Percentiles rank a stretch among this genome's conserved stretches.
phyloP scores from a whole-genome alignment of 2,888 invertebrate genomes.

The Thysanoteuthis rhombus region DNA sequence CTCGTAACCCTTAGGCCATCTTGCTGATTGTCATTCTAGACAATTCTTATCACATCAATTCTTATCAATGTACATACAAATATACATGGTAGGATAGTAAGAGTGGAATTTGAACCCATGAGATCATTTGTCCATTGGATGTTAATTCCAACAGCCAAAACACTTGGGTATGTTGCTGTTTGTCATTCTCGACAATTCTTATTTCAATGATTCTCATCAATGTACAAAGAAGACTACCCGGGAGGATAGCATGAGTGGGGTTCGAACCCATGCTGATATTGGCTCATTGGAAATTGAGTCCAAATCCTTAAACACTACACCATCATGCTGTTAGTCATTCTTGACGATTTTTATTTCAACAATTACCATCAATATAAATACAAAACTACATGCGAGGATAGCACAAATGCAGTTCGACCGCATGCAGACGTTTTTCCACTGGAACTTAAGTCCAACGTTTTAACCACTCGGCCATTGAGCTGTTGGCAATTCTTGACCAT shows the following conservation, averaged over 20 bases:
- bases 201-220: neutral
- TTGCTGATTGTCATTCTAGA: too few relatives aligned
- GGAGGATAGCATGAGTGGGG: neutral
- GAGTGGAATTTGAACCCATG: neutral
- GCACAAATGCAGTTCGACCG: neutral
- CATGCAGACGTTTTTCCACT: neutral
- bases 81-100: too few relatives aligned
- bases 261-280: neutral
- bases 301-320: neutral
- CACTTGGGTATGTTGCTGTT: too few relatives aligned
- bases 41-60: too few relatives aligned
- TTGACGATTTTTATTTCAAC: neutral
- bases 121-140: too few relatives aligned
- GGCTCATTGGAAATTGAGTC: neutral
- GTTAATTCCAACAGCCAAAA: too few relatives aligned
- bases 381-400: neutral
- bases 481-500: accelerated
- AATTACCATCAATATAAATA: too few relatives aligned
- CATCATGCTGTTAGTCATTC: neutral
- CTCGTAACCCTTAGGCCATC: too few relatives aligned
- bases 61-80: neutral
- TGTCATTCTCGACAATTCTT: too few relatives aligned
- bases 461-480: neutral
- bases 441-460: neutral
- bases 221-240: neutral